Percentiles rank a stretch among this genome's conserved stretches.
Evolutionary conservation across 2,888 invertebrate genomes (phyloP).

Genomic region (Endomychus coccineus): DNA sequence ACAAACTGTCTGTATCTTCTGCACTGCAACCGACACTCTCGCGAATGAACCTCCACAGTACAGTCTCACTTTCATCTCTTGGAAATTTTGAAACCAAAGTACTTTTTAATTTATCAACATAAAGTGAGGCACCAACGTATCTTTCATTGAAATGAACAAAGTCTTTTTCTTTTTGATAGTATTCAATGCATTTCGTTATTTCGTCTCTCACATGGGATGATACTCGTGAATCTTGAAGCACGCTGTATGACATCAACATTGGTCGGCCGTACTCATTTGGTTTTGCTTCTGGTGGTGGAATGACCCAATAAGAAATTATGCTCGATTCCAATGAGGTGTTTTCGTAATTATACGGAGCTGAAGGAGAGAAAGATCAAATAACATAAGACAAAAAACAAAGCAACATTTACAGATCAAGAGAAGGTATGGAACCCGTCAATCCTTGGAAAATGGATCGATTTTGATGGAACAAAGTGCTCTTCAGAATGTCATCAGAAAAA

Average conservation of each 20-base stretch:
- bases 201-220: slow-evolving; percentile 76
- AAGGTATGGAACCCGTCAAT: neutral
- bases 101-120: slow-evolving; percentile 77
- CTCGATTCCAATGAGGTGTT: slow-evolving; percentile 75
- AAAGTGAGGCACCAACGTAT: slow-evolving; percentile 63
- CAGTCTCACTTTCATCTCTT: slow-evolving; percentile 62
- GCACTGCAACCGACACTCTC: slow-evolving; percentile 68
- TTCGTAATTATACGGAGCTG: slow-evolving; percentile 78
- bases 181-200: slow-evolving; percentile 78
- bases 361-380: slow-evolving; percentile 28
- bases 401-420: neutral
- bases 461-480: no score
- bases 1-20: slow-evolving; percentile 57
- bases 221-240: slow-evolving; percentile 73
- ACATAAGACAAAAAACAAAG: slow-evolving; percentile 23
- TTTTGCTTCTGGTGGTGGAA: slow-evolving; percentile 90
- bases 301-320: slow-evolving; percentile 85
- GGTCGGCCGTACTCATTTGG: slow-evolving; percentile 90
- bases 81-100: slow-evolving; percentile 77
- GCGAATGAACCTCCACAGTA: slow-evolving; percentile 71
- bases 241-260: slow-evolving; percentile 80
- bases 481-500: no score
- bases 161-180: slow-evolving; percentile 66
- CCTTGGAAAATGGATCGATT: no score
- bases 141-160: slow-evolving; percentile 59